Evolutionary conservation across 92 coral and sea anemone genomes (phyloP).

Genomic region (Umimayanthus chanpuru): DNA sequence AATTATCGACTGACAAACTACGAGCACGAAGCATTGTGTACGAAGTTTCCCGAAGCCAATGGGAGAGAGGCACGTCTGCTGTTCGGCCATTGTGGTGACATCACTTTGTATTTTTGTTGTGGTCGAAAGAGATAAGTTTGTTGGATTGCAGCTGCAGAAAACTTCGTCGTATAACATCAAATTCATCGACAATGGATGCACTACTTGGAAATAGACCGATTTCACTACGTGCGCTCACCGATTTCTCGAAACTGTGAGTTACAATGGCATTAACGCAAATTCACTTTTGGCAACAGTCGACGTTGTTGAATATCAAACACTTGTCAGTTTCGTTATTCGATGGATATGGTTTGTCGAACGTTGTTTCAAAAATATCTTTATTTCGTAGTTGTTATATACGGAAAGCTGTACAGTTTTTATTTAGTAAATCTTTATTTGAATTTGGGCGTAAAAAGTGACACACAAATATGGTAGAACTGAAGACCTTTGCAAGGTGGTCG

Average conservation of each 20-base stretch:
- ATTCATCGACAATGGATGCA: constrained; percentile 65
- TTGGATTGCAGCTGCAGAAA: constrained; percentile 13
- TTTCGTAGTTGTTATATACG: not conserved
- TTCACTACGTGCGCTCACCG: constrained; percentile 82
- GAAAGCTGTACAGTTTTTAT: not conserved
- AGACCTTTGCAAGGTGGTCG: not conserved
- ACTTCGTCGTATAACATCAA: not conserved
- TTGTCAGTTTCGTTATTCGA: not conserved
- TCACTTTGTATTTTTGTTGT: constrained; percentile 51
- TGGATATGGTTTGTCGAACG: no score
- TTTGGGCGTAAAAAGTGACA: not conserved
- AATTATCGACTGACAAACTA: not conserved
- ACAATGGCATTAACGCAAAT: not conserved
- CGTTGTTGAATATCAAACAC: not conserved
- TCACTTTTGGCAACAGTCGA: not conserved
- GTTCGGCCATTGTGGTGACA: constrained; percentile 60
- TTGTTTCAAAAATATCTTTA: not conserved
- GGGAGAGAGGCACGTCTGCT: constrained; percentile 62
- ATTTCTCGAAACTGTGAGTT: constrained; percentile 95
- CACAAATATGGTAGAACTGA: not conserved
- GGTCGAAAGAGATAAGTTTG: not conserved
- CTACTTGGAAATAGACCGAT: constrained; percentile 84
- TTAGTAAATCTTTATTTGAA: no score
- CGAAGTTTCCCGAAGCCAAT: constrained; percentile 63
- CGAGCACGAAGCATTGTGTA: constrained; percentile 38